Base-by-base conservation (phyloP, 92 coral and sea anemone species). In the Nematostella vectensis region DNA sequence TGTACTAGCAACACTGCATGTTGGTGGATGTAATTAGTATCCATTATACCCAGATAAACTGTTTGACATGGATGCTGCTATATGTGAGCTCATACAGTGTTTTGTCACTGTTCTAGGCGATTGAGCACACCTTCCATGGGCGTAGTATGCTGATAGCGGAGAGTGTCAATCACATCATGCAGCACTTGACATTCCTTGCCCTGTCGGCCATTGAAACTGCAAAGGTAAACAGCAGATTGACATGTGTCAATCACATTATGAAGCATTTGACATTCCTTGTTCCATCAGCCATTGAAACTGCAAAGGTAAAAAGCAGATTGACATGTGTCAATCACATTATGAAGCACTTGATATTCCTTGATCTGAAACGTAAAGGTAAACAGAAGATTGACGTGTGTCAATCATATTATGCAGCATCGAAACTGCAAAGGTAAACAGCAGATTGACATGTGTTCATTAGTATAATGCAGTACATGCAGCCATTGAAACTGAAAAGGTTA, bases 61-160 rank as follows among this genome's bases (percentile, higher is more conserved):
- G n/a, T n/a, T n/a, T n/a, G n/a, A n/a, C n/a, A n/a, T n/a, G n/a
- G n/a, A n/a, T n/a, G n/a, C n/a, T n/a, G n/a, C n/a, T n/a, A n/a
- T n/a, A n/a, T n/a, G n/a, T n/a, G n/a, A n/a, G n/a, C n/a, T n/a
- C n/a, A n/a, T n/a, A n/a, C n/a, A n/a, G n/a, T n/a, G n/a, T n/a
- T n/a, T n/a, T n/a, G n/a, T n/a, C n/a, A n/a, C n/a, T 33, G 40
- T 24, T 4, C 2, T 51, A 91, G 93, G 98, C 98, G 47, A 78
- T 91, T 42, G 91, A 91, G 55, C 87, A 81, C 61, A 91, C 98
- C 0, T 91, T 91, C 64, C 98, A 91, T 55, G 84, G 98, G 1
- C 95, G 98, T 38, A 91, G 98, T 31, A 91, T 91, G 98, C 36
- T 91, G 37, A 78, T 91, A 27, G 98, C 98, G 1, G 93, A 81